Evolutionary conservation across 2,888 invertebrate genomes (phyloP).

Genomic region (Ischnus inquisitorius): DNA sequence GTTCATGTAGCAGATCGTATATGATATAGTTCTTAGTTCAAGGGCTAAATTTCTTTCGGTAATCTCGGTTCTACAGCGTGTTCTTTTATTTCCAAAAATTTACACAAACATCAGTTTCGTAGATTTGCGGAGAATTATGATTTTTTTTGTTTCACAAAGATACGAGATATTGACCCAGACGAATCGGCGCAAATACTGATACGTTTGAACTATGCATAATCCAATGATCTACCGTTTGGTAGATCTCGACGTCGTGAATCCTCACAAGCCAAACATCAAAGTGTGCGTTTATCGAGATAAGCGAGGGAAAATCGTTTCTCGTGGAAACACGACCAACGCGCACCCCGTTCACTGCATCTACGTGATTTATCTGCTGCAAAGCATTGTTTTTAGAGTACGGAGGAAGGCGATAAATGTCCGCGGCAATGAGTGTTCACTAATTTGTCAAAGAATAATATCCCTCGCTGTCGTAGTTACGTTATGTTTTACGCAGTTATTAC

Average conservation of each 20-base stretch:
- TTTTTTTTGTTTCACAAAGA: neutral
- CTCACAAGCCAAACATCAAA: neutral
- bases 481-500: slow-evolving; percentile 41
- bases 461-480: slow-evolving; percentile 22
- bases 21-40: slow-evolving; percentile 7
- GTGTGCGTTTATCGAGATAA: neutral
- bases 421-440: slow-evolving; percentile 1
- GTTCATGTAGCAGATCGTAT: slow-evolving; percentile 2
- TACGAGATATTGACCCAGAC: neutral
- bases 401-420: neutral
- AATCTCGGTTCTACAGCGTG: neutral
- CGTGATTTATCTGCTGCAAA: slow-evolving; percentile 30
- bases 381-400: slow-evolving; percentile 36
- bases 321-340: slow-evolving; percentile 34
- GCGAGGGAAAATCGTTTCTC: slow-evolving; percentile 29
- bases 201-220: slow-evolving; percentile 20
- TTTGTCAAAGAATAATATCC: slow-evolving; percentile 16
- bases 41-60: slow-evolving; percentile 13
- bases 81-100: neutral
- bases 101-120: neutral
- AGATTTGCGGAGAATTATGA: neutral
- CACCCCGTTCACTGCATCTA: slow-evolving; percentile 43
- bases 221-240: slow-evolving; percentile 10
- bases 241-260: neutral
- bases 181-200: neutral